Base-by-base conservation (phyloP, 1,140 invertebrate genomes). In the Cepaea nemoralis region DNA sequence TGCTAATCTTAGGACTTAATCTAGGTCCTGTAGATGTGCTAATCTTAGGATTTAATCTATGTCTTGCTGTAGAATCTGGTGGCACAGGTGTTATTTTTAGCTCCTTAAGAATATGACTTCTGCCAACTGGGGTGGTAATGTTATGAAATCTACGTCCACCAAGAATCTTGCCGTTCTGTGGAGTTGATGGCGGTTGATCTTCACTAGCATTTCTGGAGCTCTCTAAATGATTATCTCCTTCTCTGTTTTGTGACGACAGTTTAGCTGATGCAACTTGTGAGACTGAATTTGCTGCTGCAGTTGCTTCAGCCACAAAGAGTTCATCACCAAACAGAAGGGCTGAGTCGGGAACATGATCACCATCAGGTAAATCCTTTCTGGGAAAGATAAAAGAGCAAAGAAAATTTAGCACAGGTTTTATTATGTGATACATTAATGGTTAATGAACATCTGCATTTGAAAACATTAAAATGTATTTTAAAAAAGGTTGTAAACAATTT, bases 271-370 rank as follows among this genome's bases (percentile, higher is more conserved):
- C 8, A 10, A 2, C 66, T 39, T 39, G 31, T 8, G 66, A 55
- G 5, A 22, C 2, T 3, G 8, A 24, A 8, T 6, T 14, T 6
- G 74, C 6, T 33, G 75, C 75, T 37, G n/a, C 69, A 14, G 63
- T n/a, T 40, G 69, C 37, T n/a, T 59, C 33, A 19, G 16, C 75
- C 16, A 42, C 66, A 27, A 63, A 77, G 33, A 63, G 37, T 40
- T 77, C 75, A 77, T 63, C 50, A 31, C 55, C 75, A 77, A 77
- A 77, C 2, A 63, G 5, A 45, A 77, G 55, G 0, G 42, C 16
- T 35, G 40, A 24, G 33, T 75, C n/a, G 16, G 39, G 8, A n/a
- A 12, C 12, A 10, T 10, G 69, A 16, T 71, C n/a, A 45, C 19
- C 19, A 24, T 24, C 6, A 67, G 39, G 31, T 70, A 19, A 33